A percentile compares a stretch with the other conserved stretches of the same genome.
These are phyloP conservation scores for Gobio gobio DNA, from an alignment of 2,113 vertebrate species.

Conservation along the genomic window DNA sequence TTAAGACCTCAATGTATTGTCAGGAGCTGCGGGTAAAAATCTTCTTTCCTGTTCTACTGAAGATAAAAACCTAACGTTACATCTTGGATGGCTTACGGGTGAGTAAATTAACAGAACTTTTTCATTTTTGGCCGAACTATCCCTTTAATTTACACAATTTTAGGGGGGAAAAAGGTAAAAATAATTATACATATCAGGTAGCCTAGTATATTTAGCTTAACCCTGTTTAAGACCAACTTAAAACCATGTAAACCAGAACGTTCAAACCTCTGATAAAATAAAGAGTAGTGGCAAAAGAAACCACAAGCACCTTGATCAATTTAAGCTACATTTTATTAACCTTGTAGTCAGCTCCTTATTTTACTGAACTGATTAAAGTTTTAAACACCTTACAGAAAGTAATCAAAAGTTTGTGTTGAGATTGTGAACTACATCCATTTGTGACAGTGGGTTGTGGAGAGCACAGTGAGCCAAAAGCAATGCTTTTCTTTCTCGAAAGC, in stretches of 20 bases:
- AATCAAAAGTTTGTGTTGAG: conserved; percentile 45
- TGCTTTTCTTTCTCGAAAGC: not conserved
- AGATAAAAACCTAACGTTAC: too few relatives aligned
- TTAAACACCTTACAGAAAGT: conserved; percentile 45
- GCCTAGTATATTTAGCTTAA: not conserved
- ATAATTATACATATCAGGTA: too few relatives aligned
- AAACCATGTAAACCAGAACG: not conserved
- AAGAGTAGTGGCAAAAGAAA: not conserved
- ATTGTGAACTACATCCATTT: conserved; percentile 42
- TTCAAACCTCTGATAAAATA: not conserved
- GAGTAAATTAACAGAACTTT: too few relatives aligned
- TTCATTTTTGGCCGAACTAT: too few relatives aligned
- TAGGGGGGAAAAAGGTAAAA: too few relatives aligned
- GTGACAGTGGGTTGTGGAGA: conserved; percentile 27
- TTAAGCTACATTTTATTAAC: conserved; percentile 28
- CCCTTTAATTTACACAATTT: too few relatives aligned
- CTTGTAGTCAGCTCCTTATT: conserved; percentile 42
- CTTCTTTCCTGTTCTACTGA: too few relatives aligned
- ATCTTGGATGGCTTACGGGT: too few relatives aligned
- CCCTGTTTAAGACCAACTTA: not conserved
- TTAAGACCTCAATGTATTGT: too few relatives aligned
- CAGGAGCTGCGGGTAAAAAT: too few relatives aligned
- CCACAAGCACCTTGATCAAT: not conserved
- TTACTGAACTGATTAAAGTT: conserved; percentile 48
- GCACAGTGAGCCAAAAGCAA: not conserved